phyloP scores from a whole-genome alignment of 1,140 invertebrate species.

The Diuraphis noxia region DNA sequence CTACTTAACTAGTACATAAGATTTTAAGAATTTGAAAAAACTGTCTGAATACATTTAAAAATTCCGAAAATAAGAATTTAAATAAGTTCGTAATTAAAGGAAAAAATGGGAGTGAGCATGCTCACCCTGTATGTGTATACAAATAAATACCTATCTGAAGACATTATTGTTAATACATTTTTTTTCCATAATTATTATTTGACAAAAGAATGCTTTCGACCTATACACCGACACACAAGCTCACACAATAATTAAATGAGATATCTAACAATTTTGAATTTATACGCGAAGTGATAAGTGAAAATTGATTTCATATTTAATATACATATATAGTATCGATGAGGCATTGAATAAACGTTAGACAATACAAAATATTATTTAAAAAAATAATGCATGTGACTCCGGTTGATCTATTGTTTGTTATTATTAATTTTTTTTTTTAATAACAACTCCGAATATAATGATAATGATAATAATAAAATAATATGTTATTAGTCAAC shows the following conservation, averaged over 20 bases:
- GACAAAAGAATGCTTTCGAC: too few species aligned
- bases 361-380: too few species aligned
- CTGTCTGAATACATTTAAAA: too few species aligned
- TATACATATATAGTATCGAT: neutral
- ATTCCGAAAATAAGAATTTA: too few species aligned
- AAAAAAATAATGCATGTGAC: neutral
- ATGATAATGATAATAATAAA: neutral
- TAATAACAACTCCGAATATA: neutral
- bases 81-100: too few species aligned
- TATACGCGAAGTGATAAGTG: neutral
- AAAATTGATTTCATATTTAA: neutral
- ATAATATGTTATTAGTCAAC: neutral
- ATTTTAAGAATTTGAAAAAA: too few species aligned
- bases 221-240: neutral
- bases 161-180: too few species aligned
- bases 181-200: too few species aligned
- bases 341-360: neutral
- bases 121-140: too few species aligned
- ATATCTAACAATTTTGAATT: neutral
- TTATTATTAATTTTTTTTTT: neutral
- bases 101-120: too few species aligned
- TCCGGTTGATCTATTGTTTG: neutral
- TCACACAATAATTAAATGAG: neutral
- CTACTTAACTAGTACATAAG: too few species aligned
- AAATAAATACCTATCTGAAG: too few species aligned